Evolutionary conservation across 2,888 invertebrate species (phyloP).

Genomic region (Drepana falcataria): DNA sequence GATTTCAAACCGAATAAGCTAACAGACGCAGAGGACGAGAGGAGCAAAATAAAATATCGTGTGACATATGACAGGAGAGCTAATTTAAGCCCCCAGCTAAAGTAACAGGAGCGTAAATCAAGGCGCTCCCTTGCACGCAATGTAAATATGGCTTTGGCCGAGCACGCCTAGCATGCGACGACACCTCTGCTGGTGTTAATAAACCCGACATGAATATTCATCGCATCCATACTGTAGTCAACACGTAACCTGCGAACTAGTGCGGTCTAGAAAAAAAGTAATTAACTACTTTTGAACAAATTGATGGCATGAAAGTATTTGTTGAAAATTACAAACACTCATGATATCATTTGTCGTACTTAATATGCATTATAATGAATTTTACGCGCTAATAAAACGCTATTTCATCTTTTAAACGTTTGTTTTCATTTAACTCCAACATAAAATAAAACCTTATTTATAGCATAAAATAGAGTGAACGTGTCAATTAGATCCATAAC

Average conservation of each 20-base stretch:
- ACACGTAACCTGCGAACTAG: conserved; percentile 19
- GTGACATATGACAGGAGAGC: conserved; percentile 66
- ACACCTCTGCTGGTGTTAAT: conserved; percentile 53
- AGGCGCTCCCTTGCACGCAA: conserved; percentile 63
- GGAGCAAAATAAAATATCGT: conserved; percentile 63
- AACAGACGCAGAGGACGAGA: conserved; percentile 36
- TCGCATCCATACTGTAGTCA: conserved; percentile 40
- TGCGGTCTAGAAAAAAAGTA: not conserved
- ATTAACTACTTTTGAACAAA: not conserved
- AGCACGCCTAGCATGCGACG: conserved; percentile 56
- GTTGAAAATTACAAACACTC: conserved; percentile 3
- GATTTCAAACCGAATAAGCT: conserved; percentile 56
- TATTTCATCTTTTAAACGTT: no score
- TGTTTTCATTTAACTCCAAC: no score
- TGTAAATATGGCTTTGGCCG: conserved; percentile 58
- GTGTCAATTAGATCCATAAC: not conserved
- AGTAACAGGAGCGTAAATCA: conserved; percentile 63
- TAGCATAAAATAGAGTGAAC: no score
- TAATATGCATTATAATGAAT: not conserved
- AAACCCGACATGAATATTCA: conserved; percentile 58
- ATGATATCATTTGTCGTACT: not conserved
- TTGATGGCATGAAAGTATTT: conserved; percentile 1
- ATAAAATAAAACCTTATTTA: no score
- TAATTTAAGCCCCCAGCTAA: conserved; percentile 66
- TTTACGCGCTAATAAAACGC: no score